Evolutionary conservation across 1,140 invertebrate genomes (phyloP), one percentile per base, ranked within the genome.

Genomic region (Tenebrio molitor): DNA sequence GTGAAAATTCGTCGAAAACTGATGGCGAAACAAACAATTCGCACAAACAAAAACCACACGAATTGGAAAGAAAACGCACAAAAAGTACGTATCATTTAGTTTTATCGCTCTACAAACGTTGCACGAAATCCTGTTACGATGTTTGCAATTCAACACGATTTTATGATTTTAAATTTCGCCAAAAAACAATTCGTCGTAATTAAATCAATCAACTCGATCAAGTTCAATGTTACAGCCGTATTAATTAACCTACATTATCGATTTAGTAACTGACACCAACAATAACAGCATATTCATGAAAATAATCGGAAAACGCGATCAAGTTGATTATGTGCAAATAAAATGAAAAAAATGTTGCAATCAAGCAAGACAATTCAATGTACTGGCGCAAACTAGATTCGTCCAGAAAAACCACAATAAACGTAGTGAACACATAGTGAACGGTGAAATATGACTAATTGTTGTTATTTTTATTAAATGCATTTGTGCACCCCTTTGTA

Each of bases 41-140:
- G 17, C 63, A 41, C 25, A 66, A 42, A 66, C 36, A 41, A 16
- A 66, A 42, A 42, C 7, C 39, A 23, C 36, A 42, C 23, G 62
- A 42, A 34, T 42, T 66, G 64, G 64, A 66, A 42, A 66, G 42
- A 66, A 66, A 66, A 66, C 64, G 36, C 0, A 66, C 42, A 66
- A 66, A 66, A 66, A 66, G 64, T 66, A 66, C 36, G 64, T 62
- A 14, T 21, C 7, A 25, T 62, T 15, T 12, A 15, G 5, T 39
- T 39, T 58, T 58, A 58, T 58, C 50, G 50, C 50, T 33, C 25
- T n/a, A 29, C 44, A 58, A 29, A 29, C 36, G 5, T 39, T 39
- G 36, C 12, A 39, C 2, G 2, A 39, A 39, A 3, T 12, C 4
- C 12, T 39, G 4, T 33, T 10, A 10, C 29, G 36, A 39, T 39